Conservation (phyloP, 1,140 invertebrate species). For the Cryptotermes secundus region DNA sequence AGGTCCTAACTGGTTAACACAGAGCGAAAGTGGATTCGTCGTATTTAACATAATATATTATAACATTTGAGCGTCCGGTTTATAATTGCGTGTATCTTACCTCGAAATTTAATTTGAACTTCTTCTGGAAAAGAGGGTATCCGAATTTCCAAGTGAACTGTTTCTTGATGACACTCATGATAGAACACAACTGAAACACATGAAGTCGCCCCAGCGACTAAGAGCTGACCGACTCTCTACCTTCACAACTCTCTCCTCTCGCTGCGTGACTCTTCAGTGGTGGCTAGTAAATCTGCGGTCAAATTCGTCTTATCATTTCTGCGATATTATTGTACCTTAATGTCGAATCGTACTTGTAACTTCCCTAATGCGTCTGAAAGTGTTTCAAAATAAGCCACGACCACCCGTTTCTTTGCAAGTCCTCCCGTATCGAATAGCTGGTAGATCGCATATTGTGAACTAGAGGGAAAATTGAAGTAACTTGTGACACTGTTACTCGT, state of each 20-base stretch:
- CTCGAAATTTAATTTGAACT: slow-evolving; percentile 30
- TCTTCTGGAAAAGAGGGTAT: slow-evolving; percentile 31
- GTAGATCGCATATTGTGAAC: too few species aligned
- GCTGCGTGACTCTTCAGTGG: not conserved
- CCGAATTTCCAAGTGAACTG: slow-evolving; percentile 33
- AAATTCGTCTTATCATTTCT: not conserved
- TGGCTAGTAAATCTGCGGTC: not conserved
- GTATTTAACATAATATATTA: not conserved
- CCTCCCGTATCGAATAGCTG: too few species aligned
- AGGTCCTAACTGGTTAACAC: not conserved
- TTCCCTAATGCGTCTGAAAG: too few species aligned
- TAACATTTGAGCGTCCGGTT: not conserved
- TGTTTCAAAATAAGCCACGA: too few species aligned
- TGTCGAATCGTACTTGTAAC: not conserved
- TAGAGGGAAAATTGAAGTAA: too few species aligned
- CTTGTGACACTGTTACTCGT: too few species aligned
- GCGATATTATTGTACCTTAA: not conserved
- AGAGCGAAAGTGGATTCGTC: too few species aligned
- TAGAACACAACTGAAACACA: not conserved
- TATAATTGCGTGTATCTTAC: slow-evolving; percentile 4
- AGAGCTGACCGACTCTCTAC: not conserved
- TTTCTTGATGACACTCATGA: slow-evolving; percentile 30
- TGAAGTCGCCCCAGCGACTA: slow-evolving; percentile 9
- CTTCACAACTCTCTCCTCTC: slow-evolving; percentile 5
- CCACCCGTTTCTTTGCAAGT: too few species aligned